These are phyloP conservation scores for Microctenopoma lineatum DNA, from an alignment of 2,797 vertebrate genomes.

Conservation along the genomic window DNA sequence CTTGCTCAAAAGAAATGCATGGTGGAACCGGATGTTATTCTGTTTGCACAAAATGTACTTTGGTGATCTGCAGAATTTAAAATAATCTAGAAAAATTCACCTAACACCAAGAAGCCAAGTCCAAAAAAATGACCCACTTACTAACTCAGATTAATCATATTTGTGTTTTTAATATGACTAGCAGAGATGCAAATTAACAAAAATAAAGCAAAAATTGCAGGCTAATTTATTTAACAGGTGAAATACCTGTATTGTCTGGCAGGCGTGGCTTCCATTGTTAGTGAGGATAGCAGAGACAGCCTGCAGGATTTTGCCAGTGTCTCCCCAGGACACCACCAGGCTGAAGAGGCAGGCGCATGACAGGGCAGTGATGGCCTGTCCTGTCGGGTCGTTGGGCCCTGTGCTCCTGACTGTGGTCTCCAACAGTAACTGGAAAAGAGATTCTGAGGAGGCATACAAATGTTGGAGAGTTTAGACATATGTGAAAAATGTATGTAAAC, in stretches of 20 bases:
- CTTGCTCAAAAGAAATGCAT: slow-evolving; percentile 45
- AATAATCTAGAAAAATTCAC: neutral
- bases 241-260: slow-evolving; percentile 95
- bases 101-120: neutral
- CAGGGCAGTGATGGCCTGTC: slow-evolving; percentile 95
- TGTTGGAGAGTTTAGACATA: neutral
- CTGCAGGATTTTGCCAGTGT: slow-evolving; percentile 96
- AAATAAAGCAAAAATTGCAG: neutral
- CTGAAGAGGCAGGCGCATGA: slow-evolving; percentile 99
- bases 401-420: slow-evolving; percentile 98
- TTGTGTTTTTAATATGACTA: neutral
- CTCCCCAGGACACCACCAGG: slow-evolving; percentile 97
- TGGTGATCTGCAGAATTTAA: slow-evolving; percentile 1
- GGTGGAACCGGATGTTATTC: slow-evolving; percentile 23
- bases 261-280: slow-evolving; percentile 98
- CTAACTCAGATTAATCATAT: neutral
- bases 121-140: neutral
- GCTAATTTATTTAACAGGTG: neutral
- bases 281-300: slow-evolving; percentile 98
- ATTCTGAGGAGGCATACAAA: slow-evolving; percentile 81
- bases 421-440: slow-evolving; percentile 95
- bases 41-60: slow-evolving; percentile 18
- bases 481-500: slow-evolving; percentile 2
- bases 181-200: neutral
- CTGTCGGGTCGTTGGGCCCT: slow-evolving; percentile 94